Base-by-base conservation (phyloP, 2,113 vertebrate genomes). In the Bolborhynchus lineola region DNA sequence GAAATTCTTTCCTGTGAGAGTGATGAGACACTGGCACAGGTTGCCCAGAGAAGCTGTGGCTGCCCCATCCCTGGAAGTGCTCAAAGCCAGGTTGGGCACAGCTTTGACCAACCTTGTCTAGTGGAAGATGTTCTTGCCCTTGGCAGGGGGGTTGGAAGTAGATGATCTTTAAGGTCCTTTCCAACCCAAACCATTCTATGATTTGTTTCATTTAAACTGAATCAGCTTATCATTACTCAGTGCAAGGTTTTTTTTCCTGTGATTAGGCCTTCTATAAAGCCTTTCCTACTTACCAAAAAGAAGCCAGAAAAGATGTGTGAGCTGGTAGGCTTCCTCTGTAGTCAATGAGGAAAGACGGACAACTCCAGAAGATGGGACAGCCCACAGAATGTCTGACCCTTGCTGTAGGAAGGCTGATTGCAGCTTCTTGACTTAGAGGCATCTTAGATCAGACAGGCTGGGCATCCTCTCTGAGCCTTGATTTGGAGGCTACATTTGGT, bases 391-490 rank as follows among this genome's bases (percentile, higher is more conserved):
- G 18, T 68, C 42, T 68, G 67, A 16, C 23, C 74, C 37, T 44
- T 7, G 5, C 24, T 53, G 50, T 82, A 26, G 37, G 52, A 63
- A 53, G 10, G 16, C 3, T 1, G 4, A 5, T n/a, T 1, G 1
- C 33, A 35, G 12, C 9, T 53, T 41, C 63, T 49, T 46, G 42
- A 17, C 47, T 76, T 74, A 59, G 47, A 53, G 20, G 7, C 31
- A 35, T 11, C 13, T 29, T 25, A 41, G 16, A 11, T 86, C 42
- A 81, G 29, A 62, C 20, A 70, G 15, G 10, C 7, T 62, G 29
- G 33, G 11, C 24, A 2, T 44, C 28, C 49, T 75, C n/a, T 39
- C 29, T 52, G 29, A 6, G 4, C 65, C 46, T 70, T 62, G 19
- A 9, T 26, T 86, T 57, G 50, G 26, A 63, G 17, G 46, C 1